A percentile compares a stretch with the other conserved stretches of the same genome.
Evolutionary conservation across 2,888 invertebrate species (phyloP).

Genomic region (Halocaridina rubra): DNA sequence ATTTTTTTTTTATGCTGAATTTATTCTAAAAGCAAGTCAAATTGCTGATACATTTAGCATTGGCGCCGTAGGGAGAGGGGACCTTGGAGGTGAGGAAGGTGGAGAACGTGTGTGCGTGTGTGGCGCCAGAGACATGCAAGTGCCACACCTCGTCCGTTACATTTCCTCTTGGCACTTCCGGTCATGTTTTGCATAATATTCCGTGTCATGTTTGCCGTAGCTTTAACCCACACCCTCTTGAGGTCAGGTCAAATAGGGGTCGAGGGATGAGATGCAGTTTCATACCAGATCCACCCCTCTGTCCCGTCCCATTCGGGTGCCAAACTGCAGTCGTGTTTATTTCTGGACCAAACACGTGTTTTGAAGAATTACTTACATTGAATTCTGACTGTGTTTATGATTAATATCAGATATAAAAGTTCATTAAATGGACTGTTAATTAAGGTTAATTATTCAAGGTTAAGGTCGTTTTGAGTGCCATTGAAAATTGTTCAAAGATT

Average conservation of each 20-base stretch:
- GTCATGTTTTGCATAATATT: conserved; percentile 38
- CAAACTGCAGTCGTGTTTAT: conserved; percentile 51
- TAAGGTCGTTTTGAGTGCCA: not conserved
- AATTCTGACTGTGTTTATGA: not conserved
- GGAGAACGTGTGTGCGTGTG: too few species aligned
- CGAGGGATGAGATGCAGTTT: not conserved
- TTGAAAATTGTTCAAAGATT: not conserved
- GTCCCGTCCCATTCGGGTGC: not conserved
- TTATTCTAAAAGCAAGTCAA: too few species aligned
- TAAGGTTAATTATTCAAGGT: not conserved
- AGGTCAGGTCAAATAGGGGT: conserved; percentile 26
- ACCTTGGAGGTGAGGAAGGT: too few species aligned
- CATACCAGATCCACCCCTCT: not conserved
- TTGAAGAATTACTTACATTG: conserved; percentile 14
- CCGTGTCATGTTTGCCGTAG: not conserved
- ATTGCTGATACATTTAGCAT: too few species aligned
- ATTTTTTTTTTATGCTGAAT: too few species aligned
- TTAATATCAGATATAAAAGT: too few species aligned
- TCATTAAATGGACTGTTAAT: not conserved
- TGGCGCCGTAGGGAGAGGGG: too few species aligned
- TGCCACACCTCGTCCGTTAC: not conserved
- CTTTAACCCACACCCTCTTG: not conserved
- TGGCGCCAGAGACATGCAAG: too few species aligned
- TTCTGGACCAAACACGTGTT: conserved; percentile 53
- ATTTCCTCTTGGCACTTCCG: conserved; percentile 32